Conservation (phyloP, 2,113 vertebrate genomes). For the Prietella phreatophila region DNA sequence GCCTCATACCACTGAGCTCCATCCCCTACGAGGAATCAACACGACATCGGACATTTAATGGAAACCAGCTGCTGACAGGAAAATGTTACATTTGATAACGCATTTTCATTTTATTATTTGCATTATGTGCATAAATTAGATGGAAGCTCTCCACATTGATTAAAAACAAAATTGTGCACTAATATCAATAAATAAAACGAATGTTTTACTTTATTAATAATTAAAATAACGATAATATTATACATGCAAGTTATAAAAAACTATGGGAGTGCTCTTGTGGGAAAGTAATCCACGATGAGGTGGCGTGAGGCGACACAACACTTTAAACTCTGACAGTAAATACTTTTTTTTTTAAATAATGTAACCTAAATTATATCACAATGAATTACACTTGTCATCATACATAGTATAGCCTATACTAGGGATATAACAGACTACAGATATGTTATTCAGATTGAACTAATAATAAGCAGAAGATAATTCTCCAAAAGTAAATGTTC, state of each 20-base stretch:
- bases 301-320: neutral
- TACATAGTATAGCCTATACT: too few relatives aligned
- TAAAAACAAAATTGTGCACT: neutral
- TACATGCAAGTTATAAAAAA: neutral
- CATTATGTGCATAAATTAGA: neutral
- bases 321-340: neutral
- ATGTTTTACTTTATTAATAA: neutral
- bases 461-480: neutral
- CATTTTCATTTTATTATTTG: neutral
- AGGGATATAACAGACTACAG: too few relatives aligned
- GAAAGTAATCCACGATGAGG: neutral
- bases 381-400: too few relatives aligned
- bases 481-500: neutral
- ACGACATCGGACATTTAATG: too few relatives aligned
- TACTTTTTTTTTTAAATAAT: neutral
- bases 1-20: conserved; percentile 65
- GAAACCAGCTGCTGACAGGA: neutral
- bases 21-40: conserved; percentile 11
- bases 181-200: neutral
- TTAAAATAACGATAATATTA: neutral
- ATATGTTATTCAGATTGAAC: too few relatives aligned
- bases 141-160: neutral
- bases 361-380: too few relatives aligned
- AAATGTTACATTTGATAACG: neutral
- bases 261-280: neutral